Conservation (phyloP, 1,140 invertebrate species). For the Trichogramma pretiosum region DNA sequence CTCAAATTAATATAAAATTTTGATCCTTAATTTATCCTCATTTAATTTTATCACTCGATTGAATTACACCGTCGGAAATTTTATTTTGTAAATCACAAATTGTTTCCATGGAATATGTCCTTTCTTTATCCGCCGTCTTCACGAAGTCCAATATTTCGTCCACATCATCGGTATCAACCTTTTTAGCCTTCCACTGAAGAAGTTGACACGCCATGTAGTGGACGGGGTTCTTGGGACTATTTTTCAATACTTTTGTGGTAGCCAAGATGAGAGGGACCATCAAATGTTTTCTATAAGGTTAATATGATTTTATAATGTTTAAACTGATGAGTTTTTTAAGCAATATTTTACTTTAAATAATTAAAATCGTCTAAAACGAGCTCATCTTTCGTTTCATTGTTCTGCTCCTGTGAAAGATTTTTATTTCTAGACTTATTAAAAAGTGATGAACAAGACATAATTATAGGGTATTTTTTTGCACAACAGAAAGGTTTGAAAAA, state of each 20-base stretch:
- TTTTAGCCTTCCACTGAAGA: slow-evolving; percentile 21
- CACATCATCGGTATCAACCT: slow-evolving; percentile 6
- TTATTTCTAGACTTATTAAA: no score
- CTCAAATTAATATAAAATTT: no score
- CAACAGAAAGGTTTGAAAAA: no score
- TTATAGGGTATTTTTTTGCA: no score
- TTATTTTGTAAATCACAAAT: no score
- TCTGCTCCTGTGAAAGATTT: no score
- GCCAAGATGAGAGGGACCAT: slow-evolving; percentile 28
- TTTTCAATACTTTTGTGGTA: slow-evolving; percentile 19
- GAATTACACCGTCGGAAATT: no score
- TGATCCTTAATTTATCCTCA: no score
- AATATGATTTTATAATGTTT: not conserved
- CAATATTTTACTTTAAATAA: slow-evolving; percentile 23
- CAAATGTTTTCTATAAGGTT: slow-evolving; percentile 21
- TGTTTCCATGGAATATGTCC: no score
- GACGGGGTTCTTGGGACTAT: slow-evolving; percentile 21
- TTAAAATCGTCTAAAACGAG: slow-evolving; percentile 15
- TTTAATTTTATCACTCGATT: no score
- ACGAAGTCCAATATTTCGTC: slow-evolving; percentile 1
- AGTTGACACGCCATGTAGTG: slow-evolving; percentile 25
- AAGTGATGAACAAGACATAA: no score
- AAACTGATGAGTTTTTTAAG: not conserved
- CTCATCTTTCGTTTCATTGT: no score
- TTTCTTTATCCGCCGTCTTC: not conserved